Evolutionary conservation across 2,113 vertebrate genomes (phyloP).

Genomic region (Tachysurus fulvidraco): DNA sequence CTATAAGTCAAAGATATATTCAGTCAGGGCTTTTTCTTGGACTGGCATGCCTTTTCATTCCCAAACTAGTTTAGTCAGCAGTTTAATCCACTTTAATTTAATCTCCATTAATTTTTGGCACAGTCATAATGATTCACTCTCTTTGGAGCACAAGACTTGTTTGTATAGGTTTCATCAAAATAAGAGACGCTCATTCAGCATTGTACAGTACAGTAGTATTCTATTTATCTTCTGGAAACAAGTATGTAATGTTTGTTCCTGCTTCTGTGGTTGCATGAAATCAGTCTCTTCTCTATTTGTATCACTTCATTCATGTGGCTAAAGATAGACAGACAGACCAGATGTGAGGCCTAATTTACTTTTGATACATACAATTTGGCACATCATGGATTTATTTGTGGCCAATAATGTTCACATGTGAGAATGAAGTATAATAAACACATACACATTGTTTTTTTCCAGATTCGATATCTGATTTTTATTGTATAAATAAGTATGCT

Average conservation of each 20-base stretch:
- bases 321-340: slow-evolving; percentile 1
- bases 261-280: background rate
- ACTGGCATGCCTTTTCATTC: background rate
- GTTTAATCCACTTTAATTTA: background rate
- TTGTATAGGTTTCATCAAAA: background rate
- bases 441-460: background rate
- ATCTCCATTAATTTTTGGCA: background rate
- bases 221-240: background rate
- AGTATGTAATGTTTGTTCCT: background rate
- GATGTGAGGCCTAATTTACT: background rate
- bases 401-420: background rate
- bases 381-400: background rate
- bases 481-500: slow-evolving; percentile 16
- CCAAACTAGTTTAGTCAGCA: background rate
- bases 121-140: background rate
- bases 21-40: slow-evolving; percentile 5
- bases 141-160: background rate
- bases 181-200: background rate
- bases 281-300: background rate
- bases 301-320: slow-evolving; percentile 11
- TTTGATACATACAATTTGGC: background rate
- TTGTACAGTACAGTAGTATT: background rate
- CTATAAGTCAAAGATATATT: background rate
- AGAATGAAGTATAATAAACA: background rate
- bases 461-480: background rate